A percentile compares a stretch with the other conserved stretches of the same genome.
Conservation (phyloP, 2,888 invertebrate species). For the Petrophora chlorosata region DNA sequence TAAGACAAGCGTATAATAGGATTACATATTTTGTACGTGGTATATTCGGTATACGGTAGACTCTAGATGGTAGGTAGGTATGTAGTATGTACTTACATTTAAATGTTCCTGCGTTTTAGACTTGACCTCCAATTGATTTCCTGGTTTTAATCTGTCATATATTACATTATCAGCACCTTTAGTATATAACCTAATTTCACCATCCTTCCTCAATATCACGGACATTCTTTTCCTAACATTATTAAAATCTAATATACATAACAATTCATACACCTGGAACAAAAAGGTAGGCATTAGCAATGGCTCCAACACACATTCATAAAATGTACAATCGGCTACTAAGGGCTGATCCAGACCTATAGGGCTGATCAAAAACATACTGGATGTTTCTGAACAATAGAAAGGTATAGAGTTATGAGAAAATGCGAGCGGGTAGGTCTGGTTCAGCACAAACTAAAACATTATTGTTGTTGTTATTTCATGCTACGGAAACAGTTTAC, state of each 20-base stretch:
- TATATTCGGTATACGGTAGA: no score
- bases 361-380: no score
- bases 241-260: slow-evolving; percentile 99
- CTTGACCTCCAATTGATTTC: slow-evolving; percentile 89
- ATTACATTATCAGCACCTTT: slow-evolving; percentile 99
- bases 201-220: slow-evolving; percentile 93
- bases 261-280: slow-evolving; percentile 94
- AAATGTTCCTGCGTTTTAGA: slow-evolving; percentile 95
- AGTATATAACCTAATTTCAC: slow-evolving; percentile 94
- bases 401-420: no score
- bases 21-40: background rate
- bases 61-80: no score
- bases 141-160: slow-evolving; percentile 92
- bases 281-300: slow-evolving; percentile 33
- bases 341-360: no score
- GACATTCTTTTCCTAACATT: slow-evolving; percentile 99
- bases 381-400: no score
- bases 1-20: no score
- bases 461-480: no score
- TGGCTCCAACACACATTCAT: background rate
- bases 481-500: no score
- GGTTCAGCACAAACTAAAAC: no score
- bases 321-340: no score
- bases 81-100: slow-evolving; percentile 90
- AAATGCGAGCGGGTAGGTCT: no score